phyloP scores from a whole-genome alignment of 2,113 vertebrate genomes.

The Dicrurus megarhynchus region DNA sequence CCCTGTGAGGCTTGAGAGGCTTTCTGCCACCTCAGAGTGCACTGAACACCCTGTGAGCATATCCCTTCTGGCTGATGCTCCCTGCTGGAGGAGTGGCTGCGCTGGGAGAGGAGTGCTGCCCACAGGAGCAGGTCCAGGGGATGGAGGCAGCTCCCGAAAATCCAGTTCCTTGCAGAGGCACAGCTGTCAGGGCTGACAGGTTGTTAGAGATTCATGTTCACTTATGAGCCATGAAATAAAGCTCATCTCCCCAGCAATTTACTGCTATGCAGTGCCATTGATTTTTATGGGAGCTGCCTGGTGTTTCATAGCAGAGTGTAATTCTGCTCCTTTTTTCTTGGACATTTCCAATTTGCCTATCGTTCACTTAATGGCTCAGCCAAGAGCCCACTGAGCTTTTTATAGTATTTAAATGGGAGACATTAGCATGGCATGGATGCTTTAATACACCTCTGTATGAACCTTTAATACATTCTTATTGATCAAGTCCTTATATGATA shows the following conservation, averaged over 20 bases:
- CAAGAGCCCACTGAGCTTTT: constrained; percentile 10
- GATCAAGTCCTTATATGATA: neutral
- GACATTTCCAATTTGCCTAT: neutral
- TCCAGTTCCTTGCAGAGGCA: neutral
- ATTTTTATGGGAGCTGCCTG: constrained; percentile 24
- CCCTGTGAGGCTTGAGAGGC: neutral
- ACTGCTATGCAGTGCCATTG: neutral
- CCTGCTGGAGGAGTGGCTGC: neutral
- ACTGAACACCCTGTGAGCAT: neutral
- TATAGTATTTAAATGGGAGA: neutral
- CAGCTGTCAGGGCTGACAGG: neutral
- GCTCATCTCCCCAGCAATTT: constrained; percentile 29
- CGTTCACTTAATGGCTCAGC: neutral
- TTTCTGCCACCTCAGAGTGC: neutral
- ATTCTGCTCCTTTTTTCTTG: neutral
- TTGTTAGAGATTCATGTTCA: neutral
- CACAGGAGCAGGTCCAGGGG: accelerated
- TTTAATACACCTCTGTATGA: neutral
- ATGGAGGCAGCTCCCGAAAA: neutral
- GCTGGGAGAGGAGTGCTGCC: neutral
- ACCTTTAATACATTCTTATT: constrained; percentile 8
- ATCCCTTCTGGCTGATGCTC: neutral
- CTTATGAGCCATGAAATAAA: constrained; percentile 51
- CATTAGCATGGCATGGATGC: neutral
- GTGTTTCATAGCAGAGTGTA: neutral